Evolutionary conservation across 2,113 vertebrate genomes (phyloP).

Genomic region (Elgaria multicarinata): DNA sequence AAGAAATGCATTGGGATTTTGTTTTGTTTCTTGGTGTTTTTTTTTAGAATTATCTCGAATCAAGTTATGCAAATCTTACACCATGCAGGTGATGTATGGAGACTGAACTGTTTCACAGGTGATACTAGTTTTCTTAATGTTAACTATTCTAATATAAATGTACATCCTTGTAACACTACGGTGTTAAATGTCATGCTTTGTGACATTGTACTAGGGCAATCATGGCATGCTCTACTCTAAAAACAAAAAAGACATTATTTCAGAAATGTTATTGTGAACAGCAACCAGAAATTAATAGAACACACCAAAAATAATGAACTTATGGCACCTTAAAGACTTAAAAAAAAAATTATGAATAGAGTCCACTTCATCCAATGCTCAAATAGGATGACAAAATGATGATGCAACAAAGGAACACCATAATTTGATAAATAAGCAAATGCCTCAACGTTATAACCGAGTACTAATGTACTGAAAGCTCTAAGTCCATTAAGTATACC

Average conservation of each 20-base stretch:
- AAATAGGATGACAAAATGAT: background rate
- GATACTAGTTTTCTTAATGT: slow-evolving; percentile 18
- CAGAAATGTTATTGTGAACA: background rate
- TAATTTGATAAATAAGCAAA: background rate
- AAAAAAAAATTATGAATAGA: background rate
- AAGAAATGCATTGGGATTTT: background rate
- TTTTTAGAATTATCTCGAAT: slow-evolving; percentile 9
- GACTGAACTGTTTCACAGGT: slow-evolving; percentile 12
- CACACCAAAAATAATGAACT: background rate
- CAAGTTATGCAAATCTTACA: background rate
- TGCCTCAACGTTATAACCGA: background rate
- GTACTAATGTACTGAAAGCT: background rate
- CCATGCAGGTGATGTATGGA: slow-evolving; percentile 29
- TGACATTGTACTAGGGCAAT: background rate
- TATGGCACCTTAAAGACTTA: background rate
- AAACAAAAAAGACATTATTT: background rate
- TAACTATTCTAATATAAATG: slow-evolving; percentile 26
- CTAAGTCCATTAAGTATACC: background rate
- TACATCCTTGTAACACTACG: slow-evolving; percentile 32
- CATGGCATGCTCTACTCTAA: background rate
- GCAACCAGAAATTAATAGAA: slow-evolving; percentile 4
- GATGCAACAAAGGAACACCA: background rate
- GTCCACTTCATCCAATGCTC: background rate
- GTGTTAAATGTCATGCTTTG: background rate
- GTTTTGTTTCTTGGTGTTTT: too few relatives aligned